Evolutionary conservation across 2,113 vertebrate species (phyloP), one percentile per base, ranked within the genome.

Genomic region (Rhodinocichla rosea): DNA sequence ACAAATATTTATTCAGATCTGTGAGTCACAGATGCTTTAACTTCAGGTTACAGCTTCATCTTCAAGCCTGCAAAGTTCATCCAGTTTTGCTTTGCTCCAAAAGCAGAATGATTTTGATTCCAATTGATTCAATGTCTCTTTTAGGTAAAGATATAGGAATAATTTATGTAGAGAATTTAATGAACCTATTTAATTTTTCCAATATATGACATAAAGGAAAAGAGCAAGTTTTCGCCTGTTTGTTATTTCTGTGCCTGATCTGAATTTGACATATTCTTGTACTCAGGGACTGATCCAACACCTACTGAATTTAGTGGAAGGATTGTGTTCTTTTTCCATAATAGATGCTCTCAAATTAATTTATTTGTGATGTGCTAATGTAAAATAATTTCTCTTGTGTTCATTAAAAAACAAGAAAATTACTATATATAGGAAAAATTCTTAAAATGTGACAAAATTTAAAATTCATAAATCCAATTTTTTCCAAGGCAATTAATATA

Each of bases 1-100:
- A 64, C 33, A 95, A 94, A 94, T 95, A 94, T 96, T 95, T 96
- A 80, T 89, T 73, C 75, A 85, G 15, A 76, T 83, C 40, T 63
- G 28, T 82, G 87, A 96, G 53, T 92, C 59, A 81, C 28, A 89
- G 22, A 52, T 71, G 57, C 35, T 91, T 79, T 73, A 79, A 78
- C 53, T 76, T 82, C 49, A 79, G 53, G 57, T 79, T 93, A 75
- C 56, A 60, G 11, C 27, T 90, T 87, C 4, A 0, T 63, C 45
- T 86, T 82, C 63, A 60, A 78, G 37, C 32, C 69, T 81, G 40
- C 16, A 49, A 49, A 79, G 78, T 40, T 52, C 15, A 78, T 76
- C 52, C 57, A 83, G 44, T 21, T 95, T 50, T 18, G 32, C n/a
- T 85, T 85, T 83, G 11, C 10, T 77, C 45, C 59, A 52, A n/a